These are phyloP conservation scores for Orestias chungarensis DNA, from an alignment of 2,797 vertebrate genomes.

Conservation along the genomic window DNA sequence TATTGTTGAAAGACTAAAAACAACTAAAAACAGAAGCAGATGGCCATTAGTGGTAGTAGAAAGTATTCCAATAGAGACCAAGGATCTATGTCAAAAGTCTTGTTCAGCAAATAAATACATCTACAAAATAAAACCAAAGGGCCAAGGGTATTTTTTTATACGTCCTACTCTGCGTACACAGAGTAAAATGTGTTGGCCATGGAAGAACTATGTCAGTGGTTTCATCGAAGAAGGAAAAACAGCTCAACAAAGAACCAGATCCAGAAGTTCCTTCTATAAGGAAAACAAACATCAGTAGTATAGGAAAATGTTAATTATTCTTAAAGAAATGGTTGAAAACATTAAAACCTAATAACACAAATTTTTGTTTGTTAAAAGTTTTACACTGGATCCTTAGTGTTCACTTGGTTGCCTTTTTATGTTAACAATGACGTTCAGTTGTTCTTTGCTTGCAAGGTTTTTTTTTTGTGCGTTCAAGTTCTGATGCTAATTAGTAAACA, in stretches of 20 bases:
- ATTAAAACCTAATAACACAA: not conserved
- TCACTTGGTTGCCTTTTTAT: not conserved
- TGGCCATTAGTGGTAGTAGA: too few species aligned
- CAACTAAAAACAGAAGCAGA: too few species aligned
- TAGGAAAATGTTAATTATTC: not conserved
- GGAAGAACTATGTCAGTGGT: not conserved
- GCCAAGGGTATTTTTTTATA: too few species aligned
- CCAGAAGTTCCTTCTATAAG: too few species aligned
- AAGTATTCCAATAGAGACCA: not conserved
- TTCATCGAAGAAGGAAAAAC: not conserved
- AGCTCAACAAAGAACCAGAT: not conserved
- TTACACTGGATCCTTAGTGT: slow-evolving; percentile 1
- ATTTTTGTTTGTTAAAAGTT: slow-evolving; percentile 2
- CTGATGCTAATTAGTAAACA: slow-evolving; percentile 70
- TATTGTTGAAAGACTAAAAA: too few species aligned
- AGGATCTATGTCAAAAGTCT: not conserved
- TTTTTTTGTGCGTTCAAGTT: slow-evolving; percentile 47
- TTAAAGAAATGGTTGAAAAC: not conserved
- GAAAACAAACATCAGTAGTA: not conserved
- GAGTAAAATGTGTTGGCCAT: not conserved
- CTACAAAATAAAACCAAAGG: not conserved
- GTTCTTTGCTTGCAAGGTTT: slow-evolving; percentile 35
- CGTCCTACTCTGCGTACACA: too few species aligned
- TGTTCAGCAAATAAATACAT: not conserved
- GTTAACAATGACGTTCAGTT: slow-evolving; percentile 35